Conservation (phyloP, 2,888 invertebrate species). For the Scelioninae gen. 1 region DNA sequence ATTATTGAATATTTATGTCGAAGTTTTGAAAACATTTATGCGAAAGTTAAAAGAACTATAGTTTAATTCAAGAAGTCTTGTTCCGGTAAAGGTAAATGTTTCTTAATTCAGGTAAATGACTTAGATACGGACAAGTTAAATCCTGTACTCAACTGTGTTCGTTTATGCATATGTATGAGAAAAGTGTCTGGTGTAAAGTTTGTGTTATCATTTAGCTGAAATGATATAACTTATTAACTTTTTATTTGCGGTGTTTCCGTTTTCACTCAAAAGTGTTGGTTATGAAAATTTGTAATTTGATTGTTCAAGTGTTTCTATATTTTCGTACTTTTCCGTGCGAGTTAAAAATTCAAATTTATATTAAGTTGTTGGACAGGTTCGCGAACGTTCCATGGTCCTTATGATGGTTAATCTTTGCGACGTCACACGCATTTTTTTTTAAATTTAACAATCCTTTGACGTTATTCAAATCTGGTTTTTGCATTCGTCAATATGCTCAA, state of each 20-base stretch:
- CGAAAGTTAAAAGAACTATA: conserved; percentile 59
- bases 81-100: conserved; percentile 58
- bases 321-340: not conserved
- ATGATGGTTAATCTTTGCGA: not conserved
- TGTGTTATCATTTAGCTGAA: conserved; percentile 57
- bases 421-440: too few species aligned
- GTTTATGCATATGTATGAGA: conserved; percentile 67
- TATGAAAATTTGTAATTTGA: conserved; percentile 10
- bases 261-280: conserved; percentile 9
- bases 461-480: too few species aligned
- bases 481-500: too few species aligned
- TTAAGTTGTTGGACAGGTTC: conserved; percentile 18
- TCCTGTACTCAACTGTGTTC: conserved; percentile 55
- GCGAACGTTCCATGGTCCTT: not conserved
- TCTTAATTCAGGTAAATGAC: conserved; percentile 66
- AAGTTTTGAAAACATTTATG: conserved; percentile 63
- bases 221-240: conserved; percentile 46
- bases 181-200: conserved; percentile 55
- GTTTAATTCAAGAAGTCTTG: conserved; percentile 61
- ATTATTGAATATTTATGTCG: conserved; percentile 53
- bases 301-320: conserved; percentile 1
- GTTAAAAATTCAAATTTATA: not conserved
- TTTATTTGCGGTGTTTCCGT: conserved; percentile 31
- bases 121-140: conserved; percentile 64
- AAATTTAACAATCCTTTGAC: too few species aligned